Base-by-base conservation (phyloP, 1,140 invertebrate species). In the Drosophila kikkawai region DNA sequence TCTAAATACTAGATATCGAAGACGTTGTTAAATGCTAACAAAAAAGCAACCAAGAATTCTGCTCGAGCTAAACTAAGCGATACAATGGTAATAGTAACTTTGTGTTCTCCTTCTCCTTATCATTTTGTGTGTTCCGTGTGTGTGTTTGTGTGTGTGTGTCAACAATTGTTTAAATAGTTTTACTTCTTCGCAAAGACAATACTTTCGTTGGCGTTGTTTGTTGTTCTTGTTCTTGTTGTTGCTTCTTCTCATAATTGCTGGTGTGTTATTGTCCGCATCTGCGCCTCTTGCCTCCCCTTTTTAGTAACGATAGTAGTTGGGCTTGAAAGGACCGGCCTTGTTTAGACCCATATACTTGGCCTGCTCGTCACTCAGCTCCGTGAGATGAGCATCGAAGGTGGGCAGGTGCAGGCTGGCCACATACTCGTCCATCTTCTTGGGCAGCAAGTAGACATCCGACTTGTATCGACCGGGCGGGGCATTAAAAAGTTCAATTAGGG, bases 391-490 rank as follows among this genome's bases (percentile, higher is more conserved):
- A 94, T 99, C 98, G 93, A 99, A 99, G 22, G 97, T 98, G 22
- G 98, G 97, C 82, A 99, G 94, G 94, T 99, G 99, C 47, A 99
- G 94, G 41, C 91, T 92, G n/a, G 91, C 91, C 57, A 99, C 98
- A 93, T 99, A 99, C 92, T 99, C 98, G 94, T 99, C 97, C 98
- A 99, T 99, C 94, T 99, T 99, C 94, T 99, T 99, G 55, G 98
- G 98, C 80, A 99, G 94, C 64, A 99, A 95, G 93, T 99, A 99
- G 45, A 99, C 98, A 93, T 99, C 98, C 75, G 97, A 97, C 94
- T 99, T 99, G 93, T 99, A 99, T 71, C 98, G 95, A 36, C 98
- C 98, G 47, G 95, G 93, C 13, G 98, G 98, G 11, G 98, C 98
- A 94, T 99, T 99, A 92, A 98, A 99, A 7, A 99, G 94, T 94